Percentiles rank a stretch among this genome's conserved stretches.
phyloP scores from a whole-genome alignment of 2,888 invertebrate species.

The Caenorhabditis sp. region DNA sequence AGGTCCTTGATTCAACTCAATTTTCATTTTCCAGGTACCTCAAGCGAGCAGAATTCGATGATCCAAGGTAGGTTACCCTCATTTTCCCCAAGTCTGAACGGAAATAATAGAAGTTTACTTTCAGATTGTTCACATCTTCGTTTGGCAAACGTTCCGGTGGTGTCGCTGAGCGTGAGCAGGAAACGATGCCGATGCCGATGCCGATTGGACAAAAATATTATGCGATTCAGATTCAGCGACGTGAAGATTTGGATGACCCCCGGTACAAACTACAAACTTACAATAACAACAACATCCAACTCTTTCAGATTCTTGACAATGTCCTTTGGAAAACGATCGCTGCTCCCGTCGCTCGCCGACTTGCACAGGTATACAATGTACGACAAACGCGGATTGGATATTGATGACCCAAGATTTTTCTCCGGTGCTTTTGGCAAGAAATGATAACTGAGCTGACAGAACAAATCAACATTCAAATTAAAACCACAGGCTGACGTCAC shows the following conservation, averaged over 20 bases:
- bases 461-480: too few species aligned
- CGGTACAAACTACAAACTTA: too few species aligned
- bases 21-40: constrained; percentile 39
- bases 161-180: not conserved
- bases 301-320: constrained; percentile 53
- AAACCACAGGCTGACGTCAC: constrained; percentile 14
- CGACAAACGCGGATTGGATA: constrained; percentile 53
- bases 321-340: constrained; percentile 54
- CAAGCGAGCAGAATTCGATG: constrained; percentile 56
- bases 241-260: constrained; percentile 53
- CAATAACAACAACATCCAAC: not conserved
- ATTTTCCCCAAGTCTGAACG: not conserved
- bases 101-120: too few species aligned
- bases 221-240: constrained; percentile 38
- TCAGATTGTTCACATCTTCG: constrained; percentile 51
- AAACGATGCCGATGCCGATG: constrained; percentile 18
- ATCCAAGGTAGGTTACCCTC: constrained; percentile 21
- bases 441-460: not conserved
- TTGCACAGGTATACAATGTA: constrained; percentile 56
- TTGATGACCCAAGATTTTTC: constrained; percentile 59
- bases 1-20: not conserved
- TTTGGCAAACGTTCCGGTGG: constrained; percentile 46
- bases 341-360: constrained; percentile 37
- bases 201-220: constrained; percentile 24
- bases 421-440: constrained; percentile 56